phyloP scores from a whole-genome alignment of 2,888 invertebrate genomes.

The Megastigmus dorsalis region DNA sequence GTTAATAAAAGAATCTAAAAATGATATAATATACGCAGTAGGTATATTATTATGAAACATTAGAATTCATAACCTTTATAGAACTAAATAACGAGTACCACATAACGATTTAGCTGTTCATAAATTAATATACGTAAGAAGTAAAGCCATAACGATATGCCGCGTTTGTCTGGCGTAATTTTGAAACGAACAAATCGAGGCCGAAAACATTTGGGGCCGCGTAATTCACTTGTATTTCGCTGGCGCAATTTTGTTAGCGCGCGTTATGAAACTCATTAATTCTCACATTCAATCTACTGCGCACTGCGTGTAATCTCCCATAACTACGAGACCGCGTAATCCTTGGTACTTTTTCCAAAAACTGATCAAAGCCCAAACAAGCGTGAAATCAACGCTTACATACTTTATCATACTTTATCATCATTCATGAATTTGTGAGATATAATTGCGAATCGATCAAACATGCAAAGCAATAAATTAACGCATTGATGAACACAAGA shows the following conservation, averaged over 20 bases:
- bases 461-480: no score
- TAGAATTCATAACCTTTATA: neutral
- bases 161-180: constrained; percentile 16
- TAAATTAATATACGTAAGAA: neutral
- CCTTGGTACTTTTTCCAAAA: neutral
- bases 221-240: constrained; percentile 70
- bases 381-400: constrained; percentile 1
- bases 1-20: neutral
- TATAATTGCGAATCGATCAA: no score
- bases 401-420: neutral
- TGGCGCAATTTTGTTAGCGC: constrained; percentile 67
- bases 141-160: constrained; percentile 19
- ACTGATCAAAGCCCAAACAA: neutral
- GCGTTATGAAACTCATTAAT: constrained; percentile 69
- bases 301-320: constrained; percentile 1
- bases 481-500: no score
- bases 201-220: constrained; percentile 58
- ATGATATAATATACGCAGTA: neutral
- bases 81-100: constrained; percentile 1
- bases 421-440: no score
- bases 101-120: constrained; percentile 5
- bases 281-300: constrained; percentile 39
- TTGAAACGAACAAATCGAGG: neutral
- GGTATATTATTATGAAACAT: neutral
- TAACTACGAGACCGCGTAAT: neutral